phyloP scores from a whole-genome alignment of 2,797 vertebrate species.

The Coluber constrictor region DNA sequence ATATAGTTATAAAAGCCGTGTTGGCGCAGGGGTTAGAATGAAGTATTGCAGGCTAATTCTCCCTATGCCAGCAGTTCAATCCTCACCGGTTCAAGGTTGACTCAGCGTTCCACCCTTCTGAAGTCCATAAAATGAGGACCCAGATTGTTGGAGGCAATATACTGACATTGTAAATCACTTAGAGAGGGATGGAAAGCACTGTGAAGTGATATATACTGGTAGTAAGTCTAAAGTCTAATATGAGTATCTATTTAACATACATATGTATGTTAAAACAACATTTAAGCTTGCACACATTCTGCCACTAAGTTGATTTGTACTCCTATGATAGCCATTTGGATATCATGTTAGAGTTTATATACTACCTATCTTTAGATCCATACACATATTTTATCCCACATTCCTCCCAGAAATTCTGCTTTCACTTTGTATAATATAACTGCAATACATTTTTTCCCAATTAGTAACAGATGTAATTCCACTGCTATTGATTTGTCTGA shows the following conservation, averaged over 20 bases:
- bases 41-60: background rate
- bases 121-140: too few relatives aligned
- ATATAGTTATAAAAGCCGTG: background rate
- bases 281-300: background rate
- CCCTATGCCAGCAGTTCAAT: background rate
- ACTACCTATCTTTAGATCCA: background rate
- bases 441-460: background rate
- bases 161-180: too few relatives aligned
- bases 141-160: too few relatives aligned
- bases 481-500: background rate
- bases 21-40: background rate
- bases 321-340: background rate
- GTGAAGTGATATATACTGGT: too few relatives aligned
- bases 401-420: background rate
- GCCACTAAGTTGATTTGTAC: background rate
- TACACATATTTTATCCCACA: background rate
- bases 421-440: background rate
- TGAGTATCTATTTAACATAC: too few relatives aligned
- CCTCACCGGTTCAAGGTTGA: background rate
- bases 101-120: too few relatives aligned
- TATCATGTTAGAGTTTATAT: background rate
- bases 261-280: background rate
- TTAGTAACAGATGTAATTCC: background rate
- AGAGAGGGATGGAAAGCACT: too few relatives aligned
- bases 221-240: too few relatives aligned